Evolutionary conservation across 2,888 invertebrate genomes (phyloP).

Genomic region (Octodonta nipae): DNA sequence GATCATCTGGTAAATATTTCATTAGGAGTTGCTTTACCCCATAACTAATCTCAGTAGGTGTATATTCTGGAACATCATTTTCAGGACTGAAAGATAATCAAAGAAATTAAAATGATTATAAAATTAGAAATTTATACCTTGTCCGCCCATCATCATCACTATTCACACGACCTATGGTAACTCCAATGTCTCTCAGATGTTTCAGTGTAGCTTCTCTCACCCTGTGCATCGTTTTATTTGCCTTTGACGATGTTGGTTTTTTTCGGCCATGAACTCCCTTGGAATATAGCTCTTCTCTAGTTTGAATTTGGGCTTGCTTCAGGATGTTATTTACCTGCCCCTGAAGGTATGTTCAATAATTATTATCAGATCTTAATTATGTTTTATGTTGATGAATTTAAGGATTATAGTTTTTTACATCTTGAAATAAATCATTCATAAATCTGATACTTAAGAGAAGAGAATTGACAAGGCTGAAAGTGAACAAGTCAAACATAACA

Average conservation of each 20-base stretch:
- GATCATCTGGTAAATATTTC: slow-evolving; percentile 42
- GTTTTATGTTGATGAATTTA: too few relatives aligned
- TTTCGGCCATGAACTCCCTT: slow-evolving; percentile 3
- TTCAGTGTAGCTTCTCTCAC: slow-evolving; percentile 32
- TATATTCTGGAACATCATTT: slow-evolving; percentile 13
- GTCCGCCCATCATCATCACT: slow-evolving; percentile 11
- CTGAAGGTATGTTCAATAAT: too few relatives aligned
- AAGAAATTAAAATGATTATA: too few relatives aligned
- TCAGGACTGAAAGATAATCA: too few relatives aligned
- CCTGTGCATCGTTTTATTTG: slow-evolving; percentile 24
- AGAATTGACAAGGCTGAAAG: too few relatives aligned
- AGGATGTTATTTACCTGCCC: slow-evolving; percentile 43
- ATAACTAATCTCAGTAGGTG: slow-evolving; percentile 38
- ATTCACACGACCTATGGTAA: slow-evolving; percentile 22
- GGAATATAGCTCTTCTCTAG: slow-evolving; percentile 13
- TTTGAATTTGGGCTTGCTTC: slow-evolving; percentile 32
- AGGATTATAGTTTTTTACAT: too few relatives aligned
- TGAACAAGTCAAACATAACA: too few relatives aligned
- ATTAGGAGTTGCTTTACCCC: slow-evolving; percentile 42
- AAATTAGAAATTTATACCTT: too few relatives aligned
- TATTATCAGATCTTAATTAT: too few relatives aligned
- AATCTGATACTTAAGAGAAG: too few relatives aligned
- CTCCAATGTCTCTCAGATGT: slow-evolving; percentile 30
- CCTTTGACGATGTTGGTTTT: slow-evolving; percentile 7
- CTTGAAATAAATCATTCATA: too few relatives aligned